Conservation (phyloP, 2,113 vertebrate species). For the Scartelaos histophorus region DNA sequence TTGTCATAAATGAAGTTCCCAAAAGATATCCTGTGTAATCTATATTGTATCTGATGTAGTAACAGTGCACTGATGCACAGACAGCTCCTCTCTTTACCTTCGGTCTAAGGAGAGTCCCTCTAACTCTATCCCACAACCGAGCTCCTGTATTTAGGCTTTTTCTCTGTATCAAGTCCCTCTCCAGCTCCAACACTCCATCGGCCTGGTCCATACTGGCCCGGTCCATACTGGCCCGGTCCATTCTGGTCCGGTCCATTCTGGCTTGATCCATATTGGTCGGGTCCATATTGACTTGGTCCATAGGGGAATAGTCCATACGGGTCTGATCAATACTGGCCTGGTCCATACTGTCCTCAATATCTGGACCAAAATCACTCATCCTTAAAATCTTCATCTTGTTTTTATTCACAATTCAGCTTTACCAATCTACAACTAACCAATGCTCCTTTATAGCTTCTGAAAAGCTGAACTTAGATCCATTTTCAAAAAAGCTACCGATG, state of each 20-base stretch:
- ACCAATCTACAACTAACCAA: neutral
- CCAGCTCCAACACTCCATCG: slow-evolving; percentile 34
- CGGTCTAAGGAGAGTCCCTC: slow-evolving; percentile 65
- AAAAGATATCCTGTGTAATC: neutral
- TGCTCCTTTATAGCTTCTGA: neutral
- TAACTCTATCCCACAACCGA: slow-evolving; percentile 71
- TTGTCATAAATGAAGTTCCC: neutral
- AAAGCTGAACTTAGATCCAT: slow-evolving; percentile 3
- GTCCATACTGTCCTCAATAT: slow-evolving; percentile 45
- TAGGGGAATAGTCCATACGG: too few relatives aligned
- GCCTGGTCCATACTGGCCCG: slow-evolving; percentile 39
- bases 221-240: slow-evolving; percentile 31
- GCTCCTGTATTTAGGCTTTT: slow-evolving; percentile 53
- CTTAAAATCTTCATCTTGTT: slow-evolving; percentile 27
- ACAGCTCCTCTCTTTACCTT: slow-evolving; percentile 60
- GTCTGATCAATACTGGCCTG: neutral
- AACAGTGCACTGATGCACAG: neutral
- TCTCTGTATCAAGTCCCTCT: slow-evolving; percentile 35
- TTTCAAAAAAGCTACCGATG: slow-evolving; percentile 6
- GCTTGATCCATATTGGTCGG: slow-evolving; percentile 38
- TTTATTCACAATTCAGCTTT: slow-evolving; percentile 1
- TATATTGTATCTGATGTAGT: neutral
- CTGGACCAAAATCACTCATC: slow-evolving; percentile 44
- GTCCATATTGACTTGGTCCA: neutral
- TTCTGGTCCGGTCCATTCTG: neutral